Evolutionary conservation across 2,797 vertebrate genomes (phyloP).

Genomic region (Myripristis jacobus): DNA sequence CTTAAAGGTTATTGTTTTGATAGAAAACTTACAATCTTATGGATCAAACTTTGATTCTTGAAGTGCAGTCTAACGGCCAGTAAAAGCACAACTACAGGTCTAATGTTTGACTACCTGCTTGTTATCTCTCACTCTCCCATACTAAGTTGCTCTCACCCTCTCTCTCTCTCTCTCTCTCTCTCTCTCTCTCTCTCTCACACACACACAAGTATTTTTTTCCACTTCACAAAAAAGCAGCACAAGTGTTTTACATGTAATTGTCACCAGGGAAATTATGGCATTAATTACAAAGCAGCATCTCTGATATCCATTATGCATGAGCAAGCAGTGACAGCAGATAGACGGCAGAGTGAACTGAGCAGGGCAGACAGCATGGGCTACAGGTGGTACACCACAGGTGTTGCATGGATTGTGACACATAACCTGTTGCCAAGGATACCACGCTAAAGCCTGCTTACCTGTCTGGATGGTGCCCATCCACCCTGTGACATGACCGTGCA

Average conservation of each 20-base stretch:
- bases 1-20: background rate
- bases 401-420: conserved; percentile 29
- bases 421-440: conserved; percentile 50
- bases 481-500: conserved; percentile 1
- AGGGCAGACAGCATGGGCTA: conserved; percentile 32
- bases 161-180: background rate
- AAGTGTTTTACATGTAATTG: conserved; percentile 1
- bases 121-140: background rate
- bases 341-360: conserved; percentile 23
- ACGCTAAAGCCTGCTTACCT: conserved; percentile 35
- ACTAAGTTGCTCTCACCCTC: background rate
- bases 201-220: background rate
- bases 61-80: background rate
- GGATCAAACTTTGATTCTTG: background rate
- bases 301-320: conserved; percentile 32
- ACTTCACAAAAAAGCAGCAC: background rate
- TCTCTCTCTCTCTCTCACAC: background rate
- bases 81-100: background rate
- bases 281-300: background rate
- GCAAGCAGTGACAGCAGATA: conserved; percentile 13
- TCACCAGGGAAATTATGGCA: conserved; percentile 7
- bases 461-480: conserved; percentile 18
- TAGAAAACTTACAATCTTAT: background rate
- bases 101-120: background rate
- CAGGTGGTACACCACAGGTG: conserved; percentile 60